phyloP scores from a whole-genome alignment of 92 coral and sea anemone genomes.

The Parazoanthus atlanticus region DNA sequence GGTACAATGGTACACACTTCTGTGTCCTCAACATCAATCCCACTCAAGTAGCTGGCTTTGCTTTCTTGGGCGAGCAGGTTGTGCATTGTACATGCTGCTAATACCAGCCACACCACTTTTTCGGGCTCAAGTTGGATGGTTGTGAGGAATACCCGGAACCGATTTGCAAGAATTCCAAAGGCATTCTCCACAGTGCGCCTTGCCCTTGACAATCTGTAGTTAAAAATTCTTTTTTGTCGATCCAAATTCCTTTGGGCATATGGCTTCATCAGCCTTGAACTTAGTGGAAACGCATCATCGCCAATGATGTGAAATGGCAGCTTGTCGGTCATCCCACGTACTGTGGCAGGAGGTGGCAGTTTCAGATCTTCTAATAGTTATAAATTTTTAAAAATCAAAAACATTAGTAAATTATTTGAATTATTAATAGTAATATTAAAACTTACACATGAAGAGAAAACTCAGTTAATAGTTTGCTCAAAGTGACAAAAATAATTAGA shows the following conservation, averaged over 20 bases:
- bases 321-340: conserved; percentile 5
- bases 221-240: conserved; percentile 21
- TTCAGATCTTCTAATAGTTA: not conserved
- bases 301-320: conserved; percentile 26
- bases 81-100: conserved; percentile 35
- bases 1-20: conserved; percentile 23
- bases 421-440: not conserved
- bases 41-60: conserved; percentile 4
- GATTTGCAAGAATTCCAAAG: conserved; percentile 35
- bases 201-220: conserved; percentile 42
- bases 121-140: conserved; percentile 25
- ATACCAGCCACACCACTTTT: conserved; percentile 3
- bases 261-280: not conserved
- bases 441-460: not conserved
- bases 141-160: conserved; percentile 19
- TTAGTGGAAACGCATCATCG: conserved; percentile 37
- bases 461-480: not conserved
- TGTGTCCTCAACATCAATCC: conserved; percentile 25
- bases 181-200: conserved; percentile 39
- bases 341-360: conserved; percentile 28
- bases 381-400: not conserved
- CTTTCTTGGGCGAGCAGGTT: conserved; percentile 19
- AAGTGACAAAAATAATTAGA: not conserved
- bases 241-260: conserved; percentile 21
- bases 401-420: not conserved